Base-by-base conservation (phyloP, 2,797 vertebrate species). In the Gymnoscopelus microlampas region DNA sequence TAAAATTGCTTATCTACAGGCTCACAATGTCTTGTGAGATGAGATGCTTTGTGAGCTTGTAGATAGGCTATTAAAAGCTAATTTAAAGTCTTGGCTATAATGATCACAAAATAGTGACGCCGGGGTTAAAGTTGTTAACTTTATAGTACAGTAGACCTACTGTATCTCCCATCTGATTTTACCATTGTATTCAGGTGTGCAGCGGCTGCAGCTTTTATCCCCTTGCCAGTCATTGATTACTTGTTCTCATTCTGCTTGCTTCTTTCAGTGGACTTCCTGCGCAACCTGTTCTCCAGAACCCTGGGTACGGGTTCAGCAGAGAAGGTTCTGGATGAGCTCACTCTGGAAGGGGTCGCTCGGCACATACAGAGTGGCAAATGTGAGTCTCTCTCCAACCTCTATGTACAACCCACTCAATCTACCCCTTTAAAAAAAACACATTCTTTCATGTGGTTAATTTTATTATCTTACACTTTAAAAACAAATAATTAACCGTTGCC, bases 321-420 rank as follows among this genome's bases (percentile, higher is more conserved):
- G 39, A 95, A 94, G 64, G 92, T 96, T 65, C 82, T 98, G 71
- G 95, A 98, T 3, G 96, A 97, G 55, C 84, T 96, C n/a, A 95
- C 91, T 4, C 81, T 98, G 69, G 94, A 95, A 0, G 95, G 93
- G 2, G 93, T 98, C 23, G 93, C 94, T 2, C 92, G 60, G n/a
- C 96, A 96, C 83, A 94, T 98, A 63, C 93, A 91, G 51, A 95
- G 94, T 6, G 95, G 93, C 2, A 95, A 93, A 91, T 97, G 97
- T 97, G 79, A 94, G 94, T 85, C 8, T 60, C 23, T 9, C 7
- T 6, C 57, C 3, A 3, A 1, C 7, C 15, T 24, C 44, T 24
- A 19, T 13, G 12, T 39, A 48, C n/a, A 9, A 39, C 15, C 7
- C 0, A 1, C 47, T 63, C 0, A 29, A 29, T 4, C 4, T 8